Evolutionary conservation across 2,888 invertebrate genomes (phyloP).

Genomic region (Cabera pusaria): DNA sequence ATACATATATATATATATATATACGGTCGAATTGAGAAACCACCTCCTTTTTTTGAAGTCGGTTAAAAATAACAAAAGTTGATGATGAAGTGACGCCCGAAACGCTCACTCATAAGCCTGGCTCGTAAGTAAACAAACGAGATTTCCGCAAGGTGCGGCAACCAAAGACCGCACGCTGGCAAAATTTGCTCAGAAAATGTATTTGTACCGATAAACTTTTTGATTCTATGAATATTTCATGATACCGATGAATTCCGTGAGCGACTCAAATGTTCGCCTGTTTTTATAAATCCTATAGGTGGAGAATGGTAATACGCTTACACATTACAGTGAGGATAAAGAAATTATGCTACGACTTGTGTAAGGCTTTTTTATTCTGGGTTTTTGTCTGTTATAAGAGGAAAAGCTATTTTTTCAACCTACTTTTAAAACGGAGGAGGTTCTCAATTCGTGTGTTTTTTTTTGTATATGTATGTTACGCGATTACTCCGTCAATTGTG

Average conservation of each 20-base stretch:
- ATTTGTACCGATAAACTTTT: constrained; percentile 19
- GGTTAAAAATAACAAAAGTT: too few species aligned
- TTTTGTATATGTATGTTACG: too few species aligned
- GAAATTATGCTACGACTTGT: constrained; percentile 12
- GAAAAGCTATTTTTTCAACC: too few species aligned
- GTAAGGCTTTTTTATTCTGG: too few species aligned
- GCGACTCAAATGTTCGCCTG: constrained; percentile 8
- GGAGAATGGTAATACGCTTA: constrained; percentile 14
- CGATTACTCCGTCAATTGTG: too few species aligned
- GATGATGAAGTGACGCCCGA: constrained; percentile 4
- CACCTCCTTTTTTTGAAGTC: too few species aligned
- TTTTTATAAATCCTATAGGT: constrained; percentile 14
- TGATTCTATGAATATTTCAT: constrained; percentile 27
- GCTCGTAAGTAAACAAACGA: constrained; percentile 15
- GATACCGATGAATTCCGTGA: constrained; percentile 13
- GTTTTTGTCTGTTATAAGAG: too few species aligned
- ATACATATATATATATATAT: too few species aligned
- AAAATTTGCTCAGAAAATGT: constrained; percentile 12
- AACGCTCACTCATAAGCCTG: constrained; percentile 6
- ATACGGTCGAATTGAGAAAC: too few species aligned
- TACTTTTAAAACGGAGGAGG: too few species aligned
- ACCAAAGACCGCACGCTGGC: constrained; percentile 7
- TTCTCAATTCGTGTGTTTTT: too few species aligned
- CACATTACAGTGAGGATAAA: constrained; percentile 16
- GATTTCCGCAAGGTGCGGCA: constrained; percentile 11